Base-by-base conservation (phyloP, 2,113 vertebrate genomes). In the Alces alces region DNA sequence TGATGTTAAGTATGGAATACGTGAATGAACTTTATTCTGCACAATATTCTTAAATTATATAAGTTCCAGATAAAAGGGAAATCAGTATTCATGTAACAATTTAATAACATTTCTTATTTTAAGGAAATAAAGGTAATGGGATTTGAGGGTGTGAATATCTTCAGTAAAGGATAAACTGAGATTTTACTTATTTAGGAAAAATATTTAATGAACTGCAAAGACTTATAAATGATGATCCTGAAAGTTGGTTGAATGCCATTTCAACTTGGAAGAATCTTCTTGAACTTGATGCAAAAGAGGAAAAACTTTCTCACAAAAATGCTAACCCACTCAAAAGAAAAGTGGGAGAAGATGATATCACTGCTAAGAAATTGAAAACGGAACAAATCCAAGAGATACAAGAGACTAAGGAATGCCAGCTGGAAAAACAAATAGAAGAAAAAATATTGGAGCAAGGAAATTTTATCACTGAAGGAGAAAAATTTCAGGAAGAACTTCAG, bases 221-320 rank as follows among this genome's bases (percentile, higher is more conserved):
- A 86, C 96, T 98, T 94, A n/a, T 99, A 94, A 91, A 47, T 9
- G 98, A 98, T 73, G 98, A 99, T 23, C 97, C 97, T 0, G 84
- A 96, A 30, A 89, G 91, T 15, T 99, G 99, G 99, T 57, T 98
- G 91, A 96, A 98, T 85, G 47, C 96, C 86, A 36, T 99, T 61
- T 98, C 97, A 60, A 0, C 93, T 58, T 99, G 99, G 99, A 98
- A 94, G 96, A 98, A 86, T 39, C 97, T 99, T 96, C 60, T 82
- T 55, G 93, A 95, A 45, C 6, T 19, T 0, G 9, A 98, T 90
- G 6, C 60, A 54, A 45, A 97, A 86, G 82, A 82, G 86, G 86
- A 64, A 80, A 3, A 85, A 36, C 10, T 61, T 36, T 80, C 54
- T 95, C 70, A 52, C 50, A 92, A 76, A 86, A 90, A 76, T 10